Evolutionary conservation across 1,140 invertebrate species (phyloP).

Genomic region (Pararge aegeria): DNA sequence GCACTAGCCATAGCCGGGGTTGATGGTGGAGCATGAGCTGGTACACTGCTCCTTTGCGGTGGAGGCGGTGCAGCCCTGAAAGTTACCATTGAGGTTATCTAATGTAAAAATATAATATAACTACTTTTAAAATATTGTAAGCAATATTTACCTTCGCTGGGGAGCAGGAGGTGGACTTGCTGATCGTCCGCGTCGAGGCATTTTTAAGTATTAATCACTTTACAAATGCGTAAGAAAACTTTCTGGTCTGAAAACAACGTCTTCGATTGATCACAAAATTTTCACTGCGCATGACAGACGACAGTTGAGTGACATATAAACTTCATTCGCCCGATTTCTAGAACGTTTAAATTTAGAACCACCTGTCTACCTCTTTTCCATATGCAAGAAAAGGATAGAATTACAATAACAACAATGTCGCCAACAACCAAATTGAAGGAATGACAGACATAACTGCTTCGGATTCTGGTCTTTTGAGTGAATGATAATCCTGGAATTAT

Average conservation of each 20-base stretch:
- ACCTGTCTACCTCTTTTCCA: no score
- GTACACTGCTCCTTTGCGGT: constrained; percentile 63
- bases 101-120: background rate
- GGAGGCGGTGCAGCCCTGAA: constrained; percentile 77
- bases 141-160: constrained; percentile 73
- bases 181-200: constrained; percentile 88
- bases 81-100: constrained; percentile 42
- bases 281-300: background rate
- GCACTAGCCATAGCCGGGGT: constrained; percentile 61
- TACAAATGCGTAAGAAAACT: constrained; percentile 14
- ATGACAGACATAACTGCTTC: no score
- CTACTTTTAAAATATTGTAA: background rate
- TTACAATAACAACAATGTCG: no score
- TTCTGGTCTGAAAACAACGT: constrained; percentile 21
- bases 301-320: background rate
- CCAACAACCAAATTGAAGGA: no score
- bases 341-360: constrained; percentile 56
- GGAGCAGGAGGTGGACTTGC: constrained; percentile 84
- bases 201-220: constrained; percentile 64
- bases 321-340: constrained; percentile 29
- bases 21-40: constrained; percentile 79
- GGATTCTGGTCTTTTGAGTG: no score
- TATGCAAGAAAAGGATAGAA: no score
- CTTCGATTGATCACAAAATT: background rate
- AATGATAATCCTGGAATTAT: no score